Base-by-base conservation (phyloP, 2,888 invertebrate species). In the Xylophagus ater region DNA sequence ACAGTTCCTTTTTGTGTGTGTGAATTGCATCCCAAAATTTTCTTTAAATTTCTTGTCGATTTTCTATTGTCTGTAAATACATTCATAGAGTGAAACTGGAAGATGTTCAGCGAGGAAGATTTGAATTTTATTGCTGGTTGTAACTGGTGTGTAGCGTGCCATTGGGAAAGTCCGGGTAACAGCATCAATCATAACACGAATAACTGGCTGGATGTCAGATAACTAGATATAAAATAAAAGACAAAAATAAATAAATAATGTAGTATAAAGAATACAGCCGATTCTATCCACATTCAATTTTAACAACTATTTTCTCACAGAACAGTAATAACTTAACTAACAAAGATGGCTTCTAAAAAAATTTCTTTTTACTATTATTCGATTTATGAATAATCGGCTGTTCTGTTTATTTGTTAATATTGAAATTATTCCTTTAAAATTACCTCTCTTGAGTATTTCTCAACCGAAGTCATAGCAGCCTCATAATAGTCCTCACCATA, bases 401-500 rank as follows among this genome's bases (percentile, higher is more conserved):
- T n/a, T n/a, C n/a, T n/a, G n/a, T n/a, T n/a, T n/a, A n/a, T n/a
- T n/a, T n/a, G n/a, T n/a, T n/a, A n/a, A n/a, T n/a, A n/a, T n/a
- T n/a, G n/a, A n/a, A n/a, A n/a, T n/a, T n/a, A n/a, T n/a, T n/a
- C n/a, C n/a, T n/a, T 12, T 31, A n/a, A 9, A 41, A 49, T 48
- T 48, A 65, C 66, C 47, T 74, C 76, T 56, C 78, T 78, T 8
- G 82, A 79, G 56, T 81, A 84, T 57, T 82, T 83, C 51, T 84
- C 84, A 49, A 87, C 71, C 53, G 81, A 78, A 35, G 84, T 70
- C 54, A 87, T 72, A 42, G 83, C 83, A 46, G 75, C 73, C 57
- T 87, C 85, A 60, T 88, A 89, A 59, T 85, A 80, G 55, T 84
- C 79, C 61, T 85, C 80, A 9, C 84, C 84, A 57, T 86, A 88